Conservation (phyloP, 2,113 vertebrate genomes). For the Serinus canaria region DNA sequence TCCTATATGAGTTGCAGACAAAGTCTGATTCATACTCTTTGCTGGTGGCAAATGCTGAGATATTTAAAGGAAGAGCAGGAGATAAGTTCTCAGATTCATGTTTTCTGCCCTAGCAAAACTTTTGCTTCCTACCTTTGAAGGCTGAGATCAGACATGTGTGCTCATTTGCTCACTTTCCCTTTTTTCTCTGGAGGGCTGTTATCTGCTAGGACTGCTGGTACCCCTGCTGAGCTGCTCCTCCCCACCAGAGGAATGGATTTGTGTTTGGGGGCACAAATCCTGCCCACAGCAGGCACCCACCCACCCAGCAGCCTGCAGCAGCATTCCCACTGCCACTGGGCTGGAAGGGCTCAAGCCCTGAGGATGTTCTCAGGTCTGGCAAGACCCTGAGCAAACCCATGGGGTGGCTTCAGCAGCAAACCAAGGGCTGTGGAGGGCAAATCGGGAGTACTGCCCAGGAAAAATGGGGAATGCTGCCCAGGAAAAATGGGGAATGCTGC, state of each 20-base stretch:
- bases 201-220: not conserved
- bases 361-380: not conserved
- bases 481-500: not conserved
- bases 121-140: not conserved
- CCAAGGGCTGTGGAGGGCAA: not conserved
- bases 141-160: accelerated
- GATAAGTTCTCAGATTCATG: accelerated
- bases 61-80: not conserved
- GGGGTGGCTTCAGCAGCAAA: not conserved
- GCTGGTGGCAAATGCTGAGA: not conserved
- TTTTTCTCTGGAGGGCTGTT: not conserved
- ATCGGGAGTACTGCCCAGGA: not conserved
- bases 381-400: not conserved
- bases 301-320: not conserved
- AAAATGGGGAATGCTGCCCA: not conserved
- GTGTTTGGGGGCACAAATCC: not conserved
- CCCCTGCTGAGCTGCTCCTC: not conserved
- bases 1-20: not conserved
- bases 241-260: not conserved
- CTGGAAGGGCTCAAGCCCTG: not conserved
- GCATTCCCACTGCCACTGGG: not conserved
- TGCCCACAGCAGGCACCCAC: not conserved
- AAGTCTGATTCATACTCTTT: not conserved
- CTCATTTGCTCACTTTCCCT: not conserved
- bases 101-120: not conserved